Evolutionary conservation across 2,113 vertebrate genomes (phyloP), one percentile per base, ranked within the genome.

Genomic region (Pangasianodon hypophthalmus): DNA sequence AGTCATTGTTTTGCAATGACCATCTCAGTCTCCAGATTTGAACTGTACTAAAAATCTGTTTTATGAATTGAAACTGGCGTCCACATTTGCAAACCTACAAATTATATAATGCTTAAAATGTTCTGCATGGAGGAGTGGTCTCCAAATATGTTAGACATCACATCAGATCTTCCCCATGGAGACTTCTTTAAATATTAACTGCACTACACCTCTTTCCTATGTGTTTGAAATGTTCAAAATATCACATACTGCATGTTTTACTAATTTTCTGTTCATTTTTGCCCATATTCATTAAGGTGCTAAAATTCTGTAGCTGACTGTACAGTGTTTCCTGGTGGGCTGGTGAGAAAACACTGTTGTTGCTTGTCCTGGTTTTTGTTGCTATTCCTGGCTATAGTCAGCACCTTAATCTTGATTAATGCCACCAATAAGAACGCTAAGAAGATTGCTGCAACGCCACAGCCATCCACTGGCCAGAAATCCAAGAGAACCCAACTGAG

Each of bases 331-430:
- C 11, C 48, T 69, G 13, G 44, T 62, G 56, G 46, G 29, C 26
- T 87, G 29, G 4, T 77, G 19, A 79, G 48, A 84, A 77, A 50
- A 21, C 48, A 67, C 18, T 6, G 60, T 82, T 58, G 54, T n/a
- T 64, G 41, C 50, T 80, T 80, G 16, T 71, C 73, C 50, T 29
- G 21, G 26, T n/a, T 80, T 11, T 50, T 29, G 4, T 50, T 80
- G 46, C 26, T 80, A 79, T 79, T 77, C 44, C 44, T 79, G 75
- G 44, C 75, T 71, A 1, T 88, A 71, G 71, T 54, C 77, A 87
- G 82, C 71, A 80, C 44, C 18, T 75, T 88, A 44, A 32, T 85
- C 89, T 79, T 84, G 81, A 88, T 67, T 88, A 88, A 90, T 71
- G 73, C 84, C 48, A 37, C 86, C 62, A 69, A 80, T 85, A 88